These are phyloP conservation scores for Phataginus tricuspis DNA, from an alignment of 2,797 vertebrate genomes.

Conservation along the genomic window DNA sequence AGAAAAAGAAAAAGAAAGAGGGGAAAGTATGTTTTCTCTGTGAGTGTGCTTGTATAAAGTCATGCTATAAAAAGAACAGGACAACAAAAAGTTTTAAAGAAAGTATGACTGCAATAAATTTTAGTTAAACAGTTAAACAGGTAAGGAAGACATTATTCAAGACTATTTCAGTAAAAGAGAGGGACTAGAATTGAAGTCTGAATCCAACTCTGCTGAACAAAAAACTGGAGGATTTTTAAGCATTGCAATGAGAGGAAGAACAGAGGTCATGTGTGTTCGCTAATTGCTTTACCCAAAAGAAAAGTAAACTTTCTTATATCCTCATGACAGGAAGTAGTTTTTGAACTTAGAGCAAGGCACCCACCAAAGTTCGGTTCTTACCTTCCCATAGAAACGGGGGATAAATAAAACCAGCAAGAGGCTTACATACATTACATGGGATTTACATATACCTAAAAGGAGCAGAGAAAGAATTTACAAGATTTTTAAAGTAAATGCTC, in stretches of 20 bases:
- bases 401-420: neutral
- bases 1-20: neutral
- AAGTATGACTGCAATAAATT: neutral
- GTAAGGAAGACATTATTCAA: neutral
- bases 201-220: neutral
- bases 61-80: neutral
- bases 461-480: neutral
- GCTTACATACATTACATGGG: neutral
- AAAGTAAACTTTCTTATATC: neutral
- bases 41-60: neutral
- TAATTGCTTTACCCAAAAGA: neutral
- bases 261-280: neutral
- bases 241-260: neutral
- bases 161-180: accelerated
- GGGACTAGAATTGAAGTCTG: neutral
- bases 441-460: neutral
- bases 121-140: neutral
- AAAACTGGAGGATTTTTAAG: neutral
- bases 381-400: neutral
- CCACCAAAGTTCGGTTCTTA: neutral
- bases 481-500: neutral
- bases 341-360: neutral
- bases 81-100: neutral
- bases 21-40: neutral
- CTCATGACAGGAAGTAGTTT: neutral